These are phyloP conservation scores for Falco cherrug DNA, from an alignment of 2,797 vertebrate species.

Conservation along the genomic window DNA sequence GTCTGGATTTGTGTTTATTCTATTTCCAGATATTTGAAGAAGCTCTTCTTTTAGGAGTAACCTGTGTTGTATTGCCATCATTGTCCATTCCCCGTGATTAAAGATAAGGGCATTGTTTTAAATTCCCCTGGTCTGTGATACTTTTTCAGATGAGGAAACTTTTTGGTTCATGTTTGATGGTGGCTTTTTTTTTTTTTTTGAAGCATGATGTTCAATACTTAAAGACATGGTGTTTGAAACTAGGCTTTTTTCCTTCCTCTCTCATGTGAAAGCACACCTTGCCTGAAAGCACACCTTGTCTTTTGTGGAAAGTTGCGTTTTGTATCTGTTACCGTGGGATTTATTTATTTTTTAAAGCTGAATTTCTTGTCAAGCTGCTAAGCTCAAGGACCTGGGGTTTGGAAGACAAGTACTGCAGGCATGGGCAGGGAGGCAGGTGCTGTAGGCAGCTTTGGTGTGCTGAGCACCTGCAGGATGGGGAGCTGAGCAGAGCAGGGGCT, in stretches of 20 bases:
- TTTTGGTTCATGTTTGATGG: not conserved
- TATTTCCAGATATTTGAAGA: not conserved
- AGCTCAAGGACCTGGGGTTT: not conserved
- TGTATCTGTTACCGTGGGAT: not conserved
- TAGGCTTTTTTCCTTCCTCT: not conserved
- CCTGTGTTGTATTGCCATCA: not conserved
- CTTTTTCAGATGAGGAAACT: not conserved
- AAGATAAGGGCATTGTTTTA: not conserved
- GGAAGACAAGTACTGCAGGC: accelerated
- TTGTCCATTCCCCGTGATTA: not conserved
- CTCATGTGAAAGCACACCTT: not conserved
- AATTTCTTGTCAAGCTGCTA: not conserved
- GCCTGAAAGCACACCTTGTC: not conserved
- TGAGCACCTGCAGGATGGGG: not conserved
- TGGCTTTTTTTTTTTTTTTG: not conserved
- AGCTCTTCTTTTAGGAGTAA: not conserved
- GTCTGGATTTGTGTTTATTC: not conserved
- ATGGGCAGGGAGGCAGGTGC: not conserved
- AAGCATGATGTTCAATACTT: not conserved
- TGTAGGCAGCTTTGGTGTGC: not conserved
- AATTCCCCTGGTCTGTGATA: not conserved
- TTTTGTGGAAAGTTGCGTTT: not conserved
- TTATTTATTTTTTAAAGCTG: not conserved
- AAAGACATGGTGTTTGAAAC: not conserved
- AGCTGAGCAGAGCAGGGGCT: not conserved